Conservation (phyloP, 2,888 invertebrate species). For the Mellilla xanthometata region DNA sequence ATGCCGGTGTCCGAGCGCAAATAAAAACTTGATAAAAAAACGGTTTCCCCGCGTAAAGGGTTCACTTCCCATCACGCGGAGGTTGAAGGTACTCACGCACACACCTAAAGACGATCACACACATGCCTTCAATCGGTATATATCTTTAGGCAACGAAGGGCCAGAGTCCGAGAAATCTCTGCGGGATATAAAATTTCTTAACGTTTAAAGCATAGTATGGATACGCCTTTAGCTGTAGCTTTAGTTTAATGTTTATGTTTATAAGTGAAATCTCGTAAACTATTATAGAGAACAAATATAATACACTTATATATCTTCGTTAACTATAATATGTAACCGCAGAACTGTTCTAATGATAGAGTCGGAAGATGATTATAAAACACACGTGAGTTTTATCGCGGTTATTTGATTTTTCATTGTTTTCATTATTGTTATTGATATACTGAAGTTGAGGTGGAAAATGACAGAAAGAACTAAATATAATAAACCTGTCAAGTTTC, state of each 20-base stretch:
- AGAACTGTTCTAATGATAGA: too few species aligned
- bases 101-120: slow-evolving; percentile 32
- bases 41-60: slow-evolving; percentile 81
- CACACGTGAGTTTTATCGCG: too few species aligned
- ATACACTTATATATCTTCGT: too few species aligned
- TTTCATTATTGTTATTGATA: too few species aligned
- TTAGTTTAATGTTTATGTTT: neutral
- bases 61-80: slow-evolving; percentile 82
- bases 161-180: slow-evolving; percentile 72
- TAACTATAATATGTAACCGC: too few species aligned
- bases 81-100: slow-evolving; percentile 60
- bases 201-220: slow-evolving; percentile 61
- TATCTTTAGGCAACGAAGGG: slow-evolving; percentile 55
- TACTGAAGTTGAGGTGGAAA: too few species aligned
- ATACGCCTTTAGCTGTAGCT: slow-evolving; percentile 35
- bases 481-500: too few species aligned
- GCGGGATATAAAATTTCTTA: slow-evolving; percentile 76
- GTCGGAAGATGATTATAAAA: too few species aligned
- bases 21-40: slow-evolving; percentile 65
- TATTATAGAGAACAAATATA: too few species aligned
- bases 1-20: slow-evolving; percentile 81
- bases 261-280: too few species aligned
- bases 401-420: too few species aligned
- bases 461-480: too few species aligned
- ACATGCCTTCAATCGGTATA: slow-evolving; percentile 40